phyloP scores from a whole-genome alignment of 35 echinoderm and acorn worm species.

The Amphiura filiformis region DNA sequence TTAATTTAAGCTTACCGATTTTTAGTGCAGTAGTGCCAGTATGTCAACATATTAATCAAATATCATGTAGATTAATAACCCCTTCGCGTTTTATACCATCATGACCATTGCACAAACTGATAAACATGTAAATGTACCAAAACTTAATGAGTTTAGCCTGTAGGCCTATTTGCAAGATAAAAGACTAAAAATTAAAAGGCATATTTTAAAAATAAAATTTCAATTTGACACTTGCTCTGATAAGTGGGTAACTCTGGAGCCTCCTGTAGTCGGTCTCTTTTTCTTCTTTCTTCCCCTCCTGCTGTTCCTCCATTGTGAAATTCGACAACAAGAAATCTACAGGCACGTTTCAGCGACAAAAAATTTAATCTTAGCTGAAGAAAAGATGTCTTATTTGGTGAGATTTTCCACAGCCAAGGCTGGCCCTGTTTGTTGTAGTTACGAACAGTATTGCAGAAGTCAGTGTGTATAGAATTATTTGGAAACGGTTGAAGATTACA shows the following conservation, averaged over 20 bases:
- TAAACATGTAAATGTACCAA: too few species aligned
- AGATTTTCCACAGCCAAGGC: not conserved
- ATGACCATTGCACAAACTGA: too few species aligned
- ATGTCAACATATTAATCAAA: too few species aligned
- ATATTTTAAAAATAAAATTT: too few species aligned
- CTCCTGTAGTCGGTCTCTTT: constrained; percentile 94
- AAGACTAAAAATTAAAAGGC: too few species aligned
- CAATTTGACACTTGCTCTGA: constrained; percentile 80
- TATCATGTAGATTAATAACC: too few species aligned
- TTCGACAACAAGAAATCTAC: not conserved
- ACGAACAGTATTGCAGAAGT: not conserved
- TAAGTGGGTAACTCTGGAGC: constrained; percentile 94
- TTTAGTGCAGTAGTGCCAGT: too few species aligned
- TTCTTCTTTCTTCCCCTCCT: constrained; percentile 98
- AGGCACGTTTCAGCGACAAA: not conserved
- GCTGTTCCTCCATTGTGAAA: constrained; percentile 70
- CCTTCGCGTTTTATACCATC: too few species aligned
- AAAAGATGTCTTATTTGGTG: not conserved
- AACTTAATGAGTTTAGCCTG: too few species aligned
- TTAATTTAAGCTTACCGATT: too few species aligned
- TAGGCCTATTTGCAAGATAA: too few species aligned
- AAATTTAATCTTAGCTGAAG: not conserved
- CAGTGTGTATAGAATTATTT: not conserved
- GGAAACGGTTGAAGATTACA: too few species aligned
- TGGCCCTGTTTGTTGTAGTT: not conserved